Evolutionary conservation across 2,797 vertebrate species (phyloP), one percentile per base, ranked within the genome.

Genomic region (Trematomus bernacchii): DNA sequence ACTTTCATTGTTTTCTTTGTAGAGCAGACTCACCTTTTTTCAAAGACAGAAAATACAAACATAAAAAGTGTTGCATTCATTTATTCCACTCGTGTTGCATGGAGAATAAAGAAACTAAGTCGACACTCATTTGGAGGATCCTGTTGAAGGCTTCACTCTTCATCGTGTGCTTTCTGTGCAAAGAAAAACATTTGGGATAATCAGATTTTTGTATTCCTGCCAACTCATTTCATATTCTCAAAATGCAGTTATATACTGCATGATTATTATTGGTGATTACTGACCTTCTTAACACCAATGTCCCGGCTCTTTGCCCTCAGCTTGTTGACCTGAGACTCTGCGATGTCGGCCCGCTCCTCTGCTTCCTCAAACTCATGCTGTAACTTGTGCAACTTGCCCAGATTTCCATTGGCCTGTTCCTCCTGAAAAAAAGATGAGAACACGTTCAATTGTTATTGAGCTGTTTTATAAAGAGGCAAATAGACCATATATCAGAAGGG

Each of bases 271-370:
- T 8, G n/a, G 0, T 40, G 53, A 15, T 61, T 15, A 14, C 92
- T 80, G 30, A 95, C 96, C 95, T 96, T 97, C 95, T 96, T 97
- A 10, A 89, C 40, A 2, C 95, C 94, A 0, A 93, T 73, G 82
- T 96, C 95, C 0, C 95, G 94, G 47, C 93, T 96, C 89, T 95
- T 96, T 48, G 91, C 94, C 86, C 95, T 92, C 61, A 97, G 47
- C 79, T 97, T 97, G 93, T 96, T 97, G 91, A 96, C 96, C 85
- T 97, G 96, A 33, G 96, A 96, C 89, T 97, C 96, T 0, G 96
- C 95, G 0, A 96, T 96, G 87, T 97, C 96, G 0, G 96, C 96
- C 23, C 96, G 91, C 80, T 97, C 96, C 83, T 96, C 96, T 0
- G 96, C 96, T 73, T 97, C 96, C 30, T 97, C 96, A 61, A 97